Base-by-base conservation (phyloP, 2,113 vertebrate genomes). In the Pseudopipra pipra region DNA sequence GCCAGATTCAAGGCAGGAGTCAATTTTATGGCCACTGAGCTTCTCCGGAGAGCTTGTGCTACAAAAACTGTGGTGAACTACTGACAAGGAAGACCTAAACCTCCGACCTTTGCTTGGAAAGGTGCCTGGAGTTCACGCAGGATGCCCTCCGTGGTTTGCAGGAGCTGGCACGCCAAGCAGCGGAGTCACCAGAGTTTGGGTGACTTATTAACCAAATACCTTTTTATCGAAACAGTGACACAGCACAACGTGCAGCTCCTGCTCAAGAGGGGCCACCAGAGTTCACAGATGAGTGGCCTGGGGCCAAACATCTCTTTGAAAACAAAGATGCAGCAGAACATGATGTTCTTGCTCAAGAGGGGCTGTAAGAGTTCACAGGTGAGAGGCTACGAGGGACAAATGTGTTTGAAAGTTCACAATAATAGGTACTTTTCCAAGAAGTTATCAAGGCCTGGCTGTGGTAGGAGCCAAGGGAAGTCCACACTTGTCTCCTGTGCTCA, bases 141-240 rank as follows among this genome's bases (percentile, higher is more conserved):
- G 2, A 22, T 12, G 25, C 28, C 55, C 16, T 43, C 23, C 16
- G 2, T 0, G 2, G 46, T 35, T 41, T 62, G 46, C 28, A 68
- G 56, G 23, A 73, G 70, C 44, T 15, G 5, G 35, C 70, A 87
- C 0, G 0, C 3, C 8, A 39, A 85, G 52, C 37, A 82, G 41
- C 1, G 2, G 58, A 49, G 67, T 76, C 71, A 85, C 30, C 52
- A 9, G 62, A 90, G 82, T 90, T 78, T 9, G 6, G 9, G 70
- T 95, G 47, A 95, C 63, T 39, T 12, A 95, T 94, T 83, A 96
- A 90, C 82, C 67, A 91, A 51, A 35, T 27, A 19, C 24, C 59
- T 66, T 79, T 65, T n/a, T 8, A 39, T 27, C 22, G 14, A 33
- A 73, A n/a, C 10, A 59, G 4, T 58, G 80, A 59, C 33, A 11